Conservation (phyloP, 2,797 vertebrate species). For the Tympanoctomys barrerae region DNA sequence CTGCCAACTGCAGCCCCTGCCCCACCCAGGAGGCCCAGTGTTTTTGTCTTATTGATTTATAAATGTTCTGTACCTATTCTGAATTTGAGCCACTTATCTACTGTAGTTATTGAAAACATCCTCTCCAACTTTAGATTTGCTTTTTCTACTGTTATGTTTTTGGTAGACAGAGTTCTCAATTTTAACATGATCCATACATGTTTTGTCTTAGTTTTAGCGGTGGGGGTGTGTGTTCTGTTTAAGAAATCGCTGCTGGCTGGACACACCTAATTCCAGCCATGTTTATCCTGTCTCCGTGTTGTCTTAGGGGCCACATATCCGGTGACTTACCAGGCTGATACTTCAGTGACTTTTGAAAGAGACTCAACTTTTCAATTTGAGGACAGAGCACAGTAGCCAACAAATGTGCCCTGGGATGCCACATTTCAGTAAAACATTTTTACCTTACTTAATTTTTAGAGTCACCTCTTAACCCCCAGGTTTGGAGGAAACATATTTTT, state of each 20-base stretch:
- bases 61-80: slow-evolving; percentile 31
- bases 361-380: neutral
- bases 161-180: slow-evolving; percentile 18
- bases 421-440: slow-evolving; percentile 39
- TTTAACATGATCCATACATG: slow-evolving; percentile 1
- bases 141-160: slow-evolving; percentile 40
- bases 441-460: neutral
- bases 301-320: neutral
- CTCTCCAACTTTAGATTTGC: neutral
- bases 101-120: neutral
- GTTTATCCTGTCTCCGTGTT: neutral
- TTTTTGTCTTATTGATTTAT: slow-evolving; percentile 25
- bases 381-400: neutral
- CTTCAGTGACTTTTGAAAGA: slow-evolving; percentile 54
- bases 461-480: neutral
- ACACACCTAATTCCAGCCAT: slow-evolving; percentile 22
- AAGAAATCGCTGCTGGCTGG: neutral
- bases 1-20: neutral
- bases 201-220: neutral
- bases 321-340: neutral
- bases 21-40: neutral
- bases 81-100: neutral
- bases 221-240: neutral
- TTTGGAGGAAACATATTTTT: slow-evolving; percentile 39
- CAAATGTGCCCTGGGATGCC: neutral